A percentile compares a stretch with the other conserved stretches of the same genome.
Conservation (phyloP, 2,888 invertebrate genomes). For the Koerneria pararmatus region DNA sequence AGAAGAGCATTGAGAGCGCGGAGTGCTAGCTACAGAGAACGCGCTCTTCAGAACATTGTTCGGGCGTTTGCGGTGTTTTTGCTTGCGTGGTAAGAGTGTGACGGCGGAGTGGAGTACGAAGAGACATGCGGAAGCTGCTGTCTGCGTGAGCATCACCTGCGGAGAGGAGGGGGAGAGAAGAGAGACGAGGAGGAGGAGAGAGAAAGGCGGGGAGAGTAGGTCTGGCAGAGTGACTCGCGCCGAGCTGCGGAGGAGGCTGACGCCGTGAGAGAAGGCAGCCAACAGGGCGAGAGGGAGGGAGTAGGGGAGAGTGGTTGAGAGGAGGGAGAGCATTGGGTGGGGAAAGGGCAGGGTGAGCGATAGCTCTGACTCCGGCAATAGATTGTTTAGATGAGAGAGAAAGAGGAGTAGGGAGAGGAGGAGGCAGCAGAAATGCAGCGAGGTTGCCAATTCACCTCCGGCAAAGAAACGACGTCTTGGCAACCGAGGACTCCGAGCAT, state of each 20-base stretch:
- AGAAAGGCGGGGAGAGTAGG: slow-evolving; percentile 16
- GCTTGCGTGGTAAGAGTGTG: slow-evolving; percentile 25
- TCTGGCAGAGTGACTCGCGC: slow-evolving; percentile 23
- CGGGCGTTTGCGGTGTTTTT: slow-evolving; percentile 25
- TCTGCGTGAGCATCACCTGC: background rate
- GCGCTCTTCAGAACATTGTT: slow-evolving; percentile 34
- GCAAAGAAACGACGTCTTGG: slow-evolving; percentile 32
- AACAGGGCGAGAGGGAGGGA: background rate
- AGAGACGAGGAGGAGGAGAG: slow-evolving; percentile 12
- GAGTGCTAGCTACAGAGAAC: slow-evolving; percentile 48
- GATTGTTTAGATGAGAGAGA: slow-evolving; percentile 6
- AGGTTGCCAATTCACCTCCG: slow-evolving; percentile 30
- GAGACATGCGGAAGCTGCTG: slow-evolving; percentile 20
- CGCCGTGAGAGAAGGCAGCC: background rate
- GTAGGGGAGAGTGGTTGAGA: slow-evolving; percentile 18
- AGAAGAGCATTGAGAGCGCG: slow-evolving; percentile 43
- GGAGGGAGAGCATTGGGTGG: no score
- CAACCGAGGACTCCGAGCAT: no score
- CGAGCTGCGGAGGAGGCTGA: background rate
- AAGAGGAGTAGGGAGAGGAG: background rate
- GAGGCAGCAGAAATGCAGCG: slow-evolving; percentile 25
- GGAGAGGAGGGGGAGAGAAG: slow-evolving; percentile 1
- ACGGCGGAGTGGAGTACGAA: slow-evolving; percentile 24
- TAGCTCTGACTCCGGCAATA: no score
- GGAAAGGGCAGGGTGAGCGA: no score